These are phyloP conservation scores for Philereme transversata DNA, from an alignment of 2,888 invertebrate species.

Conservation along the genomic window DNA sequence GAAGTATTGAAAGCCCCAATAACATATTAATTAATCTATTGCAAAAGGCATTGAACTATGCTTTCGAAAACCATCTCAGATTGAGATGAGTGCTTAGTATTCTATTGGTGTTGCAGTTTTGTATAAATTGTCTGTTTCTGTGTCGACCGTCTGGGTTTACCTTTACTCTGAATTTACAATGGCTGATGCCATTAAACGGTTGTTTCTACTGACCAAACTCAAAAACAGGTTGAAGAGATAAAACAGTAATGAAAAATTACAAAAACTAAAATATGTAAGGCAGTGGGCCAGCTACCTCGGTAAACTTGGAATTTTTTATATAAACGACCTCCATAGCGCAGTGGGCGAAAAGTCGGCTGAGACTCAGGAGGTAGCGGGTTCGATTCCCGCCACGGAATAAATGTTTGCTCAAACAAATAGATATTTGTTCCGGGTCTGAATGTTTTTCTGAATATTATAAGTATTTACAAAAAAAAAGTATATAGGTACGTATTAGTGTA, in stretches of 20 bases:
- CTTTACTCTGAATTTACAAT: slow-evolving; percentile 11
- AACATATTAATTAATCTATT: neutral
- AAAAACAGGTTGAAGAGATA: slow-evolving; percentile 15
- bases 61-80: neutral
- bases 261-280: slow-evolving; percentile 10
- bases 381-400: too few species aligned
- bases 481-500: too few species aligned
- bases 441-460: too few species aligned
- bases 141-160: slow-evolving; percentile 15
- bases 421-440: too few species aligned
- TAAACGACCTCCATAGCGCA: too few species aligned
- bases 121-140: slow-evolving; percentile 23
- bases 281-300: slow-evolving; percentile 6
- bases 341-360: too few species aligned
- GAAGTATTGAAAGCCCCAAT: neutral
- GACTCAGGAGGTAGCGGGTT: too few species aligned
- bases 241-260: slow-evolving; percentile 13
- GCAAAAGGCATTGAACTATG: slow-evolving; percentile 1
- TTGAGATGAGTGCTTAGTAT: slow-evolving; percentile 16
- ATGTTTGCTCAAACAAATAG: too few species aligned
- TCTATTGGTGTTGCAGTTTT: slow-evolving; percentile 23
- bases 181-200: slow-evolving; percentile 27
- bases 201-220: slow-evolving; percentile 15
- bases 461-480: too few species aligned
- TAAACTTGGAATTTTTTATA: too few species aligned